Evolutionary conservation across 2,113 vertebrate genomes (phyloP).

Genomic region (Aythya baeri): DNA sequence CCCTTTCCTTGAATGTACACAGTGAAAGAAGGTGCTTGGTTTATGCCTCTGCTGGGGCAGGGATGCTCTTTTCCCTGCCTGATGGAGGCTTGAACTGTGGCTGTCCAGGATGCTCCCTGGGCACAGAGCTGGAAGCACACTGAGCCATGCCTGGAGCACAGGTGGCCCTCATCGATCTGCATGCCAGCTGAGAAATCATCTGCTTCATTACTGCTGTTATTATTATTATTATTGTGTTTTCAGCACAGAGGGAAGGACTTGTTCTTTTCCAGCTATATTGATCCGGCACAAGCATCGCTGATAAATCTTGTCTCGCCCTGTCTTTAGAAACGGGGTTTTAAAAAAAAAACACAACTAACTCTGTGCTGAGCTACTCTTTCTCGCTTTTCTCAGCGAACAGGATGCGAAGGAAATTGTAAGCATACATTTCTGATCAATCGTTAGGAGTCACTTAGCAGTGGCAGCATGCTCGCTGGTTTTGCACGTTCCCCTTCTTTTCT

Average conservation of each 20-base stretch:
- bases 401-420: not conserved
- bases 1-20: not conserved
- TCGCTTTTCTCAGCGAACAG: not conserved
- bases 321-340: not conserved
- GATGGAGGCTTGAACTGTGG: not conserved
- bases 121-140: not conserved
- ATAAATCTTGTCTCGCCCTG: not conserved
- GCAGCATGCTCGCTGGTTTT: not conserved
- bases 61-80: not conserved
- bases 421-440: constrained; percentile 8
- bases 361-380: not conserved
- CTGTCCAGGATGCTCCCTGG: rapidly evolving
- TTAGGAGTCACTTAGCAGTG: not conserved
- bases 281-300: not conserved
- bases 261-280: not conserved
- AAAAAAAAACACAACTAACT: not conserved
- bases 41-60: too few species aligned
- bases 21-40: not conserved
- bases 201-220: not conserved
- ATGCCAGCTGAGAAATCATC: not conserved
- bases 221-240: not conserved
- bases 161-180: not conserved
- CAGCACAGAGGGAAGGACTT: not conserved
- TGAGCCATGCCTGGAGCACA: not conserved
- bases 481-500: not conserved